A percentile compares a stretch with the other conserved stretches of the same genome.
Evolutionary conservation across 2,113 vertebrate species (phyloP).

Genomic region (Redunca redunca): DNA sequence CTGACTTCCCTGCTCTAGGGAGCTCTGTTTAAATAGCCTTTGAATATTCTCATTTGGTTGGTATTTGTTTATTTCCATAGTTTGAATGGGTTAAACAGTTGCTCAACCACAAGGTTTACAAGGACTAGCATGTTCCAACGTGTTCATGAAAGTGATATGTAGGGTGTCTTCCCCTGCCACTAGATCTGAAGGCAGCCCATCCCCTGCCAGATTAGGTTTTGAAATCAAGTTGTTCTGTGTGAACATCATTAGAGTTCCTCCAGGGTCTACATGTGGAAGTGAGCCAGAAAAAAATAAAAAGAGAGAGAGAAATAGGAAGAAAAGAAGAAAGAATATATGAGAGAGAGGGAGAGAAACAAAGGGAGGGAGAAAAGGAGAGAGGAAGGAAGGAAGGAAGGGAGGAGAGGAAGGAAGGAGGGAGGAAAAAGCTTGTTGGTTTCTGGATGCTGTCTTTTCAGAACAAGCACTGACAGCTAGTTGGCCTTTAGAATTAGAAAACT

Average conservation of each 20-base stretch:
- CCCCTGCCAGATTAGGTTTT: not conserved
- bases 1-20: not conserved
- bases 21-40: not conserved
- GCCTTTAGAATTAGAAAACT: constrained; percentile 17
- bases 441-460: not conserved
- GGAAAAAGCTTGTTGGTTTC: not conserved
- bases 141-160: not conserved
- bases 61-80: constrained; percentile 9
- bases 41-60: not conserved
- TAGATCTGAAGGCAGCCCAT: not conserved
- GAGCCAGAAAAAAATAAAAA: not conserved
- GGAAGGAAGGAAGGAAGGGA: not conserved
- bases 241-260: not conserved
- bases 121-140: not conserved
- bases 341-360: not conserved
- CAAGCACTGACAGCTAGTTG: not conserved
- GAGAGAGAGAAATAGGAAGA: not conserved
- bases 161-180: not conserved
- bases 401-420: not conserved
- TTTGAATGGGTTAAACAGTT: not conserved
- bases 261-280: not conserved
- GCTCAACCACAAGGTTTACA: not conserved
- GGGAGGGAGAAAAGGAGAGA: not conserved
- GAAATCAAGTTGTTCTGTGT: not conserved
- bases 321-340: not conserved